Evolutionary conservation across 2,888 invertebrate species (phyloP), one percentile per base, ranked within the genome.

Genomic region (Lottia gigantea): DNA sequence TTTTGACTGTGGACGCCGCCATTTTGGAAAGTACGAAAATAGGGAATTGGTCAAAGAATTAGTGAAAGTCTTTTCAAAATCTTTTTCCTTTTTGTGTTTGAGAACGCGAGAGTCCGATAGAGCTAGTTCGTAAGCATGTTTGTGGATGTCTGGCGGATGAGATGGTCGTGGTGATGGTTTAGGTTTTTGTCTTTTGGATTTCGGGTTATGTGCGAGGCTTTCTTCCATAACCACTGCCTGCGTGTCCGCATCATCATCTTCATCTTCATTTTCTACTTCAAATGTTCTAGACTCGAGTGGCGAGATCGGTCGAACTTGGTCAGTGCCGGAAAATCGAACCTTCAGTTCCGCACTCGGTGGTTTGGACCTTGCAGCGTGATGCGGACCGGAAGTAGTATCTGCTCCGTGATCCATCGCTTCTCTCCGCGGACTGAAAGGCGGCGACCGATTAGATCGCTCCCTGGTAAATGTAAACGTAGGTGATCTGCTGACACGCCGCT

Each of bases 21-120:
- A 55, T 55, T 55, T 55, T 55, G 55, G 55, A 55, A 55, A 55
- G 55, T 55, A 55, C 55, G 55, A 55, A 55, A 55, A 55, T 23
- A 55, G 19, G 19, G 55, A 12, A 12, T 23, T 12, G 19, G 55
- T 23, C 55, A 55, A 16, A 2, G 55, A 55, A 55, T 55, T 55
- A 23, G 19, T 55, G 0, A 55, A 55, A 14, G 12, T 55, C 14
- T 23, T 19, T 23, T 19, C 19, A 11, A 55, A 55, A 55, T 55
- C 23, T 23, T 55, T 55, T 23, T 55, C 55, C 55, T 55, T 55
- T 55, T 55, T 55, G 19, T 12, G 23, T 55, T 55, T 55, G 12
- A 55, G 8, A 23, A 19, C 19, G 1, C 55, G 55, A 0, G 55
- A 55, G 55, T 55, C 55, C 19, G 55, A 55, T 12, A 55, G 55